phyloP scores from a whole-genome alignment of 2,797 vertebrate genomes.

The Sebastes miniatus region DNA sequence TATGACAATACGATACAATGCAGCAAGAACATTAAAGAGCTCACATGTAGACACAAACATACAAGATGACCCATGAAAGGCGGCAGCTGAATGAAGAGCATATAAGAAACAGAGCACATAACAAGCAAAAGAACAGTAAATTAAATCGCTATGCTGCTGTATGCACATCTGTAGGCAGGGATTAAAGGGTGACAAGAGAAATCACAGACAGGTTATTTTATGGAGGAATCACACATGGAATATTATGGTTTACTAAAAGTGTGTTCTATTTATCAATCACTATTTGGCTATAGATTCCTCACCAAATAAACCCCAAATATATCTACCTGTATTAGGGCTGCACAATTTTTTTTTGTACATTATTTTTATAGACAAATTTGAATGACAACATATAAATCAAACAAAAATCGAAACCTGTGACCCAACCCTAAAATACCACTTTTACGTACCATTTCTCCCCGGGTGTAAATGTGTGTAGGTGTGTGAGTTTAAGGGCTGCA shows the following conservation, averaged over 20 bases:
- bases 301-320: neutral
- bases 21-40: constrained; percentile 47
- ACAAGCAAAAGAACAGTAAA: constrained; percentile 49
- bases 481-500: no score
- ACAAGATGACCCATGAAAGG: constrained; percentile 60
- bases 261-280: neutral
- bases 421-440: no score
- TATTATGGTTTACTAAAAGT: constrained; percentile 1
- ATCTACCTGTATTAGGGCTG: neutral
- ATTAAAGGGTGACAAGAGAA: constrained; percentile 41
- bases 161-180: constrained; percentile 43
- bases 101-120: constrained; percentile 46
- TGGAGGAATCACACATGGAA: constrained; percentile 11
- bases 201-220: constrained; percentile 47
- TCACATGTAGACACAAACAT: constrained; percentile 72
- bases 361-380: no score
- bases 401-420: no score
- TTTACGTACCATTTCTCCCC: no score
- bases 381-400: no score
- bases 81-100: constrained; percentile 58
- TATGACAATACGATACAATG: neutral
- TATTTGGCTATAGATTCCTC: neutral
- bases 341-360: no score
- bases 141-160: constrained; percentile 39
- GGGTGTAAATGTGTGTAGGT: no score